phyloP scores from a whole-genome alignment of 1,140 invertebrate species.

The Euwallacea fornicatus region DNA sequence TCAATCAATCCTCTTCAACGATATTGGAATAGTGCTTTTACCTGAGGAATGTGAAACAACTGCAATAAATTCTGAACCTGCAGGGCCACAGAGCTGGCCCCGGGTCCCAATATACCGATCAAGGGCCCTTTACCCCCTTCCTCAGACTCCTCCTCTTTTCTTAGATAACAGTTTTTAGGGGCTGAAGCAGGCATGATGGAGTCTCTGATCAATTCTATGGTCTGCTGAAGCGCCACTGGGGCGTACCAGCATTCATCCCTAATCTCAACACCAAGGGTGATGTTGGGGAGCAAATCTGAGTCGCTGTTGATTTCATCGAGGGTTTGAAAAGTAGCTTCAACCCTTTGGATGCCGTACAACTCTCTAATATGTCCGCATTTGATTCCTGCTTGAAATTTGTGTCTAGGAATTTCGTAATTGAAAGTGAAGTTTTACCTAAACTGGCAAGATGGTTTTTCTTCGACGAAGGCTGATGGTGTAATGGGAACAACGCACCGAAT shows the following conservation, averaged over 20 bases:
- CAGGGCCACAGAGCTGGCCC: conserved; percentile 67
- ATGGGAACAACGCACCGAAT: conserved; percentile 73
- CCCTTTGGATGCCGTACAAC: conserved; percentile 77
- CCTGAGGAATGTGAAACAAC: conserved; percentile 63
- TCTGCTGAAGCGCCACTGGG: conserved; percentile 76
- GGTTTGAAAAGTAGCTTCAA: conserved; percentile 68
- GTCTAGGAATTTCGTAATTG: neutral
- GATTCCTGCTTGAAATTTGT: conserved; percentile 41
- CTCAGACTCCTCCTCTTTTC: neutral
- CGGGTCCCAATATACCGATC: conserved; percentile 72
- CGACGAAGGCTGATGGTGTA: conserved; percentile 66
- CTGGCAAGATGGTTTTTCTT: conserved; percentile 55
- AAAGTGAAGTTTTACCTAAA: conserved; percentile 29
- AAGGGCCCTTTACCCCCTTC: conserved; percentile 55
- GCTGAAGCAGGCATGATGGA: conserved; percentile 58
- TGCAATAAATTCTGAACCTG: conserved; percentile 83
- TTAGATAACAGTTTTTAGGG: conserved; percentile 8
- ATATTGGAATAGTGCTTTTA: conserved; percentile 34
- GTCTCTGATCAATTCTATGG: conserved; percentile 73
- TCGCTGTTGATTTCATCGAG: conserved; percentile 59
- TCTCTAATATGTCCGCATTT: conserved; percentile 69
- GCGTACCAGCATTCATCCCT: conserved; percentile 80
- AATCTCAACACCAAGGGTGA: conserved; percentile 75
- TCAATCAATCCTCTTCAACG: neutral
- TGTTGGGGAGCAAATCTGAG: conserved; percentile 55